Evolutionary conservation across 2,888 invertebrate species (phyloP), one percentile per base, ranked within the genome.

Genomic region (Ethmia dodecea): DNA sequence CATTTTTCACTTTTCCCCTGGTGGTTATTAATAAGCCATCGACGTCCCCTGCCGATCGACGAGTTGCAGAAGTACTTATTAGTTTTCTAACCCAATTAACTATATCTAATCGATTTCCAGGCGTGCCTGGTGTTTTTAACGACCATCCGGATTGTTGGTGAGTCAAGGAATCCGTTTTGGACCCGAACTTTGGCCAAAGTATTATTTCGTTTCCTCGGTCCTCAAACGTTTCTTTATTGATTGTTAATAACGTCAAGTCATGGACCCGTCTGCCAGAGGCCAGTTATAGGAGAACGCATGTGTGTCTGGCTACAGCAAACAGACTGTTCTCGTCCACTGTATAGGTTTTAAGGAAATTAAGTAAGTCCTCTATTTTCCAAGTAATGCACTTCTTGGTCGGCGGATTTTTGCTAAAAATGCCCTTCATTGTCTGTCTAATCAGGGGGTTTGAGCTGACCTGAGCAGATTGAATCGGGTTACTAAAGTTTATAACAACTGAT

Each of bases 351-450:
- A 3, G 11, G 8, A 16, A 14, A 12, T 25, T n/a, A 3, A 13
- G 5, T 9, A 13, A 5, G 9, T 10, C n/a, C 4, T 1, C 11
- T n/a, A 13, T 45, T 45, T 45, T 42, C 35, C 37, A 42, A 9
- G 34, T 16, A 13, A 31, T 33, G 1, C 13, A 4, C 26, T 30
- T 40, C 13, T 3, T 5, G 5, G 10, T 13, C 10, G 16, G 12
- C 20, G 40, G 33, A 11, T 22, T 27, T 8, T 34, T 28, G n/a
- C 33, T 13, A 4, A 33, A 31, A 8, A 38, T 24, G 10, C 31
- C 31, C 29, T 36, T 40, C 24, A 31, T n/a, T 3, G 37, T 16
- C 22, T 34, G 40, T 11, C 36, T 25, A 5, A 35, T 28, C 16
- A 35, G 18, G 1, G 26, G n/a, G 13, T 30, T n/a, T 25, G 28